Conservation (phyloP, 2,113 vertebrate genomes). For the Calyptommatus sinebrachiatus region DNA sequence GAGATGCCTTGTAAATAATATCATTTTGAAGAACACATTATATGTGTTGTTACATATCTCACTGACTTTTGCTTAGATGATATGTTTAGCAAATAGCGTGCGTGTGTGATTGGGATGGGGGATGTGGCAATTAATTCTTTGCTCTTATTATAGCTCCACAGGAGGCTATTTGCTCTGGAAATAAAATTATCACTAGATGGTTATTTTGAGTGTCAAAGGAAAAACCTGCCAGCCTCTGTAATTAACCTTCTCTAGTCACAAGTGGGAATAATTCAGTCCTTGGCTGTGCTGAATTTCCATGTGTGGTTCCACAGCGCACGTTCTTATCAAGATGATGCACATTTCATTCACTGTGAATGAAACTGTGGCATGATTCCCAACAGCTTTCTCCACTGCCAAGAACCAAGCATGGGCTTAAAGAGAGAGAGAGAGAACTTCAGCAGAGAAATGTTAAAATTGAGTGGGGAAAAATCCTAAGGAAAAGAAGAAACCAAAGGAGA, state of each 20-base stretch:
- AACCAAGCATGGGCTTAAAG: neutral
- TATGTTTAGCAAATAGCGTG: too few species aligned
- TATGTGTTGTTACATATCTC: too few species aligned
- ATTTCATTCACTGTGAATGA: slow-evolving; percentile 20
- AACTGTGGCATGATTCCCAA: slow-evolving; percentile 21
- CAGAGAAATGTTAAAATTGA: neutral
- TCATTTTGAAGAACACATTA: too few species aligned
- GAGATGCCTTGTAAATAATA: too few species aligned
- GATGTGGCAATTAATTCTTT: too few species aligned
- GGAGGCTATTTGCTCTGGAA: neutral
- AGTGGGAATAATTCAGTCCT: neutral
- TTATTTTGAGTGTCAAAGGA: too few species aligned
- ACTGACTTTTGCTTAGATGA: too few species aligned
- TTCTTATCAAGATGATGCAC: slow-evolving; percentile 17
- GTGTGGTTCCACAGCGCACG: neutral
- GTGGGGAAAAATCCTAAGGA: neutral
- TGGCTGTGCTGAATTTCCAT: neutral
- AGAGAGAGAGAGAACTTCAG: too few species aligned
- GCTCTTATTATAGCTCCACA: neutral
- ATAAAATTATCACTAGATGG: neutral
- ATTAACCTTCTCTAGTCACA: neutral
- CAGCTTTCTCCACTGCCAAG: neutral
- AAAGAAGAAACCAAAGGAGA: neutral
- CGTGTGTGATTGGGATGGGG: too few species aligned
- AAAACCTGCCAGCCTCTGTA: neutral